These are phyloP conservation scores for Drosophila trapezifrons DNA, from an alignment of 1,140 invertebrate genomes.

Conservation along the genomic window DNA sequence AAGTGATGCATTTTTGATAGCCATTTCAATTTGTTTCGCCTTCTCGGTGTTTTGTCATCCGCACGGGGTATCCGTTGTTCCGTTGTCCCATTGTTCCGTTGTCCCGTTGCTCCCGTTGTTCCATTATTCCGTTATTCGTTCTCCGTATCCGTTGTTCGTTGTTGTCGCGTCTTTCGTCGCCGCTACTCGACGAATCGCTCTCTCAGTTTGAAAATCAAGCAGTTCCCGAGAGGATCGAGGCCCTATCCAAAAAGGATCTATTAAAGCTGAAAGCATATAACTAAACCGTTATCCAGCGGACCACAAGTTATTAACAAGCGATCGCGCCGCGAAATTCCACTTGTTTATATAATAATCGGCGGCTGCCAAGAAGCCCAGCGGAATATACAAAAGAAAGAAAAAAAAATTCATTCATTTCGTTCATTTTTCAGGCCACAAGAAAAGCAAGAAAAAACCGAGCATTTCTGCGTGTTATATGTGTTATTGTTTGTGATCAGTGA, in stretches of 20 bases:
- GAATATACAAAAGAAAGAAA: slow-evolving; percentile 37
- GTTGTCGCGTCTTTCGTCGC: slow-evolving; percentile 69
- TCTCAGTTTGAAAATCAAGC: slow-evolving; percentile 65
- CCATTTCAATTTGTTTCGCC: slow-evolving; percentile 73
- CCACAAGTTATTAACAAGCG: slow-evolving; percentile 23
- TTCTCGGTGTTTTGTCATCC: slow-evolving; percentile 29
- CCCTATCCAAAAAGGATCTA: slow-evolving; percentile 14
- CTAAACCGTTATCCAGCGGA: slow-evolving; percentile 8
- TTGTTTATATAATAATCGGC: slow-evolving; percentile 52
- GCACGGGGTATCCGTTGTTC: slow-evolving; percentile 37
- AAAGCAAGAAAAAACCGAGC: slow-evolving; percentile 28
- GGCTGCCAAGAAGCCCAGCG: slow-evolving; percentile 48
- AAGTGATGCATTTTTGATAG: slow-evolving; percentile 67
- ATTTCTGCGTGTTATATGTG: slow-evolving; percentile 52
- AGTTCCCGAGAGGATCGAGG: slow-evolving; percentile 48
- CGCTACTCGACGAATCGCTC: slow-evolving; percentile 48
- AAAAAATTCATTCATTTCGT: slow-evolving; percentile 39
- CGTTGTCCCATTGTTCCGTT: slow-evolving; percentile 49
- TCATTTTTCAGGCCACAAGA: slow-evolving; percentile 47
- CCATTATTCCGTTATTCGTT: slow-evolving; percentile 55
- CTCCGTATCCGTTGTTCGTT: slow-evolving; percentile 44
- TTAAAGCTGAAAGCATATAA: neutral
- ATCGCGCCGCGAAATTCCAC: slow-evolving; percentile 41
- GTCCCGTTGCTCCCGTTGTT: slow-evolving; percentile 38
- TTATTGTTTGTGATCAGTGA: slow-evolving; percentile 53